These are phyloP conservation scores for Tiliqua scincoides DNA, from an alignment of 2,113 vertebrate genomes.

Conservation along the genomic window DNA sequence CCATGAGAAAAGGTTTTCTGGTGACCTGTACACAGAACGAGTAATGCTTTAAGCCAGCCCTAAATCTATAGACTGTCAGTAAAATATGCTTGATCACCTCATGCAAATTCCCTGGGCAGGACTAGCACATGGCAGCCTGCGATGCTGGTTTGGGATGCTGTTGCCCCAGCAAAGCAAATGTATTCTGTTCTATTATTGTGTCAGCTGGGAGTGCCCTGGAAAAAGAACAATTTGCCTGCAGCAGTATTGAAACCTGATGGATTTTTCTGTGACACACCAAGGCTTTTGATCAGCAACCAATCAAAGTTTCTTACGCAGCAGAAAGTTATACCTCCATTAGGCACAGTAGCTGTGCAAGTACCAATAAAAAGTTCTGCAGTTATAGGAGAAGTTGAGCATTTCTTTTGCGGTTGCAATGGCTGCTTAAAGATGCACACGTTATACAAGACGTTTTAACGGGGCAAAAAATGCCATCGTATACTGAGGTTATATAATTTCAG, in stretches of 20 bases:
- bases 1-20: not conserved
- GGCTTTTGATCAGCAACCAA: conserved; percentile 24
- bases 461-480: accelerated
- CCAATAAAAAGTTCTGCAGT: accelerated
- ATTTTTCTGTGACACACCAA: conserved; percentile 30
- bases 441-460: accelerated
- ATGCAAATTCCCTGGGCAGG: not conserved
- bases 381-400: accelerated
- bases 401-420: accelerated
- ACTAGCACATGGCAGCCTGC: not conserved
- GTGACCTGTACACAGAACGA: not conserved
- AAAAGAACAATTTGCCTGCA: conserved; percentile 30
- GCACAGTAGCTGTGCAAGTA: accelerated
- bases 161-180: not conserved
- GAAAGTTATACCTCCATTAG: accelerated
- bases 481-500: conserved; percentile 16
- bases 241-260: conserved; percentile 18
- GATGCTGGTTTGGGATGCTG: not conserved
- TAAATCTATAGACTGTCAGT: not conserved
- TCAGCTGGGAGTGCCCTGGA: conserved; percentile 28
- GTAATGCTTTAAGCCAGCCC: not conserved
- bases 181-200: not conserved
- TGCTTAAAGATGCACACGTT: accelerated
- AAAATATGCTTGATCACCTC: not conserved
- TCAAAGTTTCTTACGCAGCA: not conserved